Base-by-base conservation (phyloP, 2,888 invertebrate genomes). In the Ceratothoa steindachneri region DNA sequence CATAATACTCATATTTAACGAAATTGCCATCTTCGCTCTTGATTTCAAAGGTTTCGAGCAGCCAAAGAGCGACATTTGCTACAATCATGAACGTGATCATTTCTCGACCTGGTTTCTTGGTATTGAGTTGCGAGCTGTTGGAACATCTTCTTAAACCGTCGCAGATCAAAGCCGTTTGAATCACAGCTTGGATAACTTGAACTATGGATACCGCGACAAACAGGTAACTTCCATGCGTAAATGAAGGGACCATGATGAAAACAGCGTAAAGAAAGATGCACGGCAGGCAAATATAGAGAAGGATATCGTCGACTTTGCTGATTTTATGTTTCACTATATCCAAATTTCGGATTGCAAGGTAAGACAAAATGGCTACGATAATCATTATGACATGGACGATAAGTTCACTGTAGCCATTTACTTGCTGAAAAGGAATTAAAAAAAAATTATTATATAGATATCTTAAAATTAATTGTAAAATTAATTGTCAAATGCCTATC, bases 41-140 rank as follows among this genome's bases (percentile, higher is more conserved):
- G 69, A 88, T 87, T 81, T 88, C 87, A 85, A 92, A 91, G 0
- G 91, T 91, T 82, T 90, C 88, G 81, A 89, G 88, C 71, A 91
- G 87, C 91, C 92, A 92, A 86, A 91, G 87, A 64, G 90, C 89
- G 5, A 92, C 89, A 83, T 93, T 93, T 81, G 89, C 87, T 73
- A 92, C 89, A 27, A 91, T 87, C 53, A 92, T 86, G 85, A 92
- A 92, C 81, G 91, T 92, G 65, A 92, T 87, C 28, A 91, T 85
- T 82, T 92, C 91, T 2, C 92, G 86, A 2, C 91, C 92, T 0
- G 91, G 91, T 83, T 91, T 92, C 75, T 86, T 84, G 64, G 88
- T 87, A 9, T 90, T 88, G 1, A 90, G 86, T 69, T 87, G 86
- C 80, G 87, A 86, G 22, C 86, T 85, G 83, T 90, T 90, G 81